These are phyloP conservation scores for Hystrix cristata DNA, from an alignment of 2,113 vertebrate species.

Conservation along the genomic window DNA sequence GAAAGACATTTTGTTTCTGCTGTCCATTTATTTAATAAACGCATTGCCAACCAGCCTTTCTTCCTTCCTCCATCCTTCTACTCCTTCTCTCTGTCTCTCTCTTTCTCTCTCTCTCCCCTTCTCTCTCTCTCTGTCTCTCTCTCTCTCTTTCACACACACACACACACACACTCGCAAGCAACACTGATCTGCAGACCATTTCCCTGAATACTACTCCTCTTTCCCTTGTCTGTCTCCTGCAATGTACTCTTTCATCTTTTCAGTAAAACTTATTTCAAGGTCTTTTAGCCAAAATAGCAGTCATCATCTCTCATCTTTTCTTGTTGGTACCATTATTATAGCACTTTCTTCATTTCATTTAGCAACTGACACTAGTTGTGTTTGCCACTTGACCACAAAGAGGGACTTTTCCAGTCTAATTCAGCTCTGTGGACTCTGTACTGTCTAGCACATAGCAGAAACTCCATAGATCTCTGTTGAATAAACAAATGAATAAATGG, in stretches of 20 bases:
- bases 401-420: neutral
- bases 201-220: neutral
- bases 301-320: neutral
- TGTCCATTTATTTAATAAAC: neutral
- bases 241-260: neutral
- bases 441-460: neutral
- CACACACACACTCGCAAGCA: neutral
- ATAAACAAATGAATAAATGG: neutral
- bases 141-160: neutral
- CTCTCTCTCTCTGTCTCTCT: fast-evolving
- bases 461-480: neutral
- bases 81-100: neutral
- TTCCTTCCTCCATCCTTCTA: neutral
- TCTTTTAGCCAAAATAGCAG: neutral
- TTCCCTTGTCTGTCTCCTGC: neutral
- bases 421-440: neutral
- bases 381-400: neutral
- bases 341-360: neutral
- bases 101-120: neutral
- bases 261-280: neutral
- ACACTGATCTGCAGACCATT: neutral
- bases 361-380: neutral
- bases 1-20: neutral
- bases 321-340: too few species aligned
- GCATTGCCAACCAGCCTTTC: neutral